A percentile compares a stretch with the other conserved stretches of the same genome.
Evolutionary conservation across 2,888 invertebrate genomes (phyloP).

Genomic region (Eristalis intricaria): DNA sequence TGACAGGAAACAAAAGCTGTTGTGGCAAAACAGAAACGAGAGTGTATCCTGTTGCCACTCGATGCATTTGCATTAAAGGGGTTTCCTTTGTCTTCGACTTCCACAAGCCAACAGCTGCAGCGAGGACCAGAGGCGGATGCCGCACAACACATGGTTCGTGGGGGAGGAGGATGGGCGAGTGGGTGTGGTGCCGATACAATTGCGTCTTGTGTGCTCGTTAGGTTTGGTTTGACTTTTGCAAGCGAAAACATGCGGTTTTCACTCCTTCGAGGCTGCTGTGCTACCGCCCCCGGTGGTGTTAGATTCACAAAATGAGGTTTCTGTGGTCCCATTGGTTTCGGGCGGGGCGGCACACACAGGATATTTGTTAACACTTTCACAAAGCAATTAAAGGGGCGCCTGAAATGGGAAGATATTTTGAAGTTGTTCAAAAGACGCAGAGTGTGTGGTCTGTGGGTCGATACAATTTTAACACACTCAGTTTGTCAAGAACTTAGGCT

Average conservation of each 20-base stretch:
- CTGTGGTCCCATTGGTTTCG: not conserved
- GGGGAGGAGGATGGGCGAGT: not conserved
- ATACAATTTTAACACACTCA: no score
- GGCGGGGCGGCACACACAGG: not conserved
- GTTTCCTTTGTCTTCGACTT: conserved; percentile 10
- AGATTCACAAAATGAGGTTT: not conserved
- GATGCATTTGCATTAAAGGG: conserved; percentile 29
- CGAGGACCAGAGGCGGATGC: not conserved
- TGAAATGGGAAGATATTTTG: not conserved
- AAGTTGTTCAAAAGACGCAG: not conserved
- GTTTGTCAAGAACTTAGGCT: no score
- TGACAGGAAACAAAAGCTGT: conserved; percentile 46
- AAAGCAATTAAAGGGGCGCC: not conserved
- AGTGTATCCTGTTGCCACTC: not conserved
- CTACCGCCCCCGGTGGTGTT: not conserved
- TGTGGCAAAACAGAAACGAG: conserved; percentile 14
- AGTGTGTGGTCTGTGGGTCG: no score
- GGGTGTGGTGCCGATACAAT: not conserved
- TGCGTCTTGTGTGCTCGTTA: not conserved
- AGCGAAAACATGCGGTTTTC: conserved; percentile 8
- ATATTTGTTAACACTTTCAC: not conserved
- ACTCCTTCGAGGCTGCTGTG: not conserved
- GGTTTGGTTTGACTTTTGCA: not conserved
- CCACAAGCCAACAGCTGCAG: not conserved
- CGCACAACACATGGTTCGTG: not conserved